Conservation (phyloP, 2,888 invertebrate species). For the Anarsia innoxiella region DNA sequence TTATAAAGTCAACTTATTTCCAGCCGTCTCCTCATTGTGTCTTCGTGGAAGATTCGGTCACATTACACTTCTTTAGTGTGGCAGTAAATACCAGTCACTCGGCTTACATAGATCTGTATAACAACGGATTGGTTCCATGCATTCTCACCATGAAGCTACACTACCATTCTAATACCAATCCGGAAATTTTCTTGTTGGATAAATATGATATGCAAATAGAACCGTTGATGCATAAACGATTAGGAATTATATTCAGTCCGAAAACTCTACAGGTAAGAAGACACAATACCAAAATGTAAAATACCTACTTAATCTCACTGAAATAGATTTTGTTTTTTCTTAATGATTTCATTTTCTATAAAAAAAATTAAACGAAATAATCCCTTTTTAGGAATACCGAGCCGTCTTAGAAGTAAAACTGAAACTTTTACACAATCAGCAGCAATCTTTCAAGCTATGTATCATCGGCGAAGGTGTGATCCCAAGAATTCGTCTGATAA, state of each 20-base stretch:
- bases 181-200: slow-evolving; percentile 53
- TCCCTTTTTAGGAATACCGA: slow-evolving; percentile 56
- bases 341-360: too few species aligned
- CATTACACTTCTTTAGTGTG: slow-evolving; percentile 58
- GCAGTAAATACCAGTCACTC: slow-evolving; percentile 47
- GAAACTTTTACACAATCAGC: slow-evolving; percentile 52
- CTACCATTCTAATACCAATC: slow-evolving; percentile 47
- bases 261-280: slow-evolving; percentile 51
- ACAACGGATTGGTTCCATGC: slow-evolving; percentile 61
- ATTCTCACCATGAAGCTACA: slow-evolving; percentile 51
- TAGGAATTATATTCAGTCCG: slow-evolving; percentile 58
- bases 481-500: slow-evolving; percentile 50
- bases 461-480: slow-evolving; percentile 63
- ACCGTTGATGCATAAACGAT: slow-evolving; percentile 53
- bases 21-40: slow-evolving; percentile 64
- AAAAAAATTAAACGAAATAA: too few species aligned
- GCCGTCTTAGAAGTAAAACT: slow-evolving; percentile 59
- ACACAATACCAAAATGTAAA: too few species aligned
- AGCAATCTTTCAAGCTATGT: slow-evolving; percentile 57
- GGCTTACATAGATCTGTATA: slow-evolving; percentile 55
- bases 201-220: slow-evolving; percentile 60
- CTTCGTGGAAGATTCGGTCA: slow-evolving; percentile 59
- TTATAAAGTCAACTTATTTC: too few species aligned
- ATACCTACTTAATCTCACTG: background rate
- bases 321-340: too few species aligned